phyloP scores from a whole-genome alignment of 2,797 vertebrate species.

The Myotis vivesi region DNA sequence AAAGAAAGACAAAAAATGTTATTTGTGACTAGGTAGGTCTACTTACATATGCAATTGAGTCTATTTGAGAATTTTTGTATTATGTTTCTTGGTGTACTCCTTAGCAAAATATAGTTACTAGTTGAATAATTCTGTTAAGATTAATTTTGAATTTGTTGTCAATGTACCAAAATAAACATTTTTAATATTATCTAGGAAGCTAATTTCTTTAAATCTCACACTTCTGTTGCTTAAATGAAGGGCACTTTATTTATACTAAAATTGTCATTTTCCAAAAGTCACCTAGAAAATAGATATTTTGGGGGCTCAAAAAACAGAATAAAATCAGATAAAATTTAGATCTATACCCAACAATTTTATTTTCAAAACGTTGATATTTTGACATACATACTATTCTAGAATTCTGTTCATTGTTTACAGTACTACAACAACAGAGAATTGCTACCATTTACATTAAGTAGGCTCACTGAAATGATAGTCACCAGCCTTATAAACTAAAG shows the following conservation, averaged over 20 bases:
- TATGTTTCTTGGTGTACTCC: not conserved
- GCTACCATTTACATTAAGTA: not conserved
- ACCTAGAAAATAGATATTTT: not conserved
- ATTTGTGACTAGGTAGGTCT: not conserved
- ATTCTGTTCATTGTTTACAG: not conserved
- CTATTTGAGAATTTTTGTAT: not conserved
- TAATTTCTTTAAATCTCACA: constrained; percentile 56
- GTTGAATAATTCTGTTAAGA: constrained; percentile 57
- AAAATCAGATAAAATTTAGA: not conserved
- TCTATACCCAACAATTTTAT: not conserved
- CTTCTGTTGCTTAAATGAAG: constrained; percentile 31
- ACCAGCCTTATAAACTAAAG: not conserved
- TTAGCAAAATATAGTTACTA: constrained; percentile 38
- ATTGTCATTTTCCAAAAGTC: constrained; percentile 23
- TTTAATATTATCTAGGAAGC: constrained; percentile 23
- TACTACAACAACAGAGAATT: not conserved
- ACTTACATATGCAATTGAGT: not conserved
- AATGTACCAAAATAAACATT: constrained; percentile 32
- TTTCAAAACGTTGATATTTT: not conserved
- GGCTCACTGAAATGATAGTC: not conserved
- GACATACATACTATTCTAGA: constrained; percentile 4
- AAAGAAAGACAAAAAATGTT: not conserved
- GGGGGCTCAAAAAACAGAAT: not conserved
- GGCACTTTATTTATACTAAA: not conserved
- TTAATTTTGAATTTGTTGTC: constrained; percentile 46